Conservation (phyloP, 2,888 invertebrate species). For the Campaea margaritaria region DNA sequence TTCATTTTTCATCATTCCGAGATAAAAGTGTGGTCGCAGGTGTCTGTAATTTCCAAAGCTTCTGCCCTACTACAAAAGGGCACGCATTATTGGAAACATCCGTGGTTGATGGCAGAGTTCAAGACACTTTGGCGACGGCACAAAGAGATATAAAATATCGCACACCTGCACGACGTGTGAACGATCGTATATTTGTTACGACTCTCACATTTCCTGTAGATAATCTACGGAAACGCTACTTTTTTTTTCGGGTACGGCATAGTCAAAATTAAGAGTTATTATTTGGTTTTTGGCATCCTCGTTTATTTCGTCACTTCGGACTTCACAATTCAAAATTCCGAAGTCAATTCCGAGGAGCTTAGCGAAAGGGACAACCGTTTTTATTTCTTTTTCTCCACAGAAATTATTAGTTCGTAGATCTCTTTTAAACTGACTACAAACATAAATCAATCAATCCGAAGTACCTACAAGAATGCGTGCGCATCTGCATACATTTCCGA, state of each 20-base stretch:
- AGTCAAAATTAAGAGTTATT: too few species aligned
- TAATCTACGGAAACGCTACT: too few species aligned
- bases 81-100: constrained; percentile 6
- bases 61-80: constrained; percentile 1
- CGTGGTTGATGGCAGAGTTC: not conserved
- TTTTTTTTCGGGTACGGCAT: too few species aligned
- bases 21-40: constrained; percentile 13
- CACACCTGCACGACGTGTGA: constrained; percentile 7
- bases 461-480: constrained; percentile 18
- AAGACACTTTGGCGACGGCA: constrained; percentile 1
- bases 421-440: not conserved
- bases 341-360: too few species aligned
- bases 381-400: too few species aligned
- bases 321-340: too few species aligned
- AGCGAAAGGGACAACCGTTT: too few species aligned
- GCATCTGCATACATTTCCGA: constrained; percentile 24
- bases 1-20: constrained; percentile 16
- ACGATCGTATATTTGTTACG: constrained; percentile 1
- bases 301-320: too few species aligned
- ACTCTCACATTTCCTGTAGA: not conserved
- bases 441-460: constrained; percentile 7
- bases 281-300: too few species aligned
- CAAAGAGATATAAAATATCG: constrained; percentile 4
- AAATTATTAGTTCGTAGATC: too few species aligned
- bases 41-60: constrained; percentile 15